These are phyloP conservation scores for Xylocopa sonorina DNA, from an alignment of 1,140 invertebrate species.

Conservation along the genomic window DNA sequence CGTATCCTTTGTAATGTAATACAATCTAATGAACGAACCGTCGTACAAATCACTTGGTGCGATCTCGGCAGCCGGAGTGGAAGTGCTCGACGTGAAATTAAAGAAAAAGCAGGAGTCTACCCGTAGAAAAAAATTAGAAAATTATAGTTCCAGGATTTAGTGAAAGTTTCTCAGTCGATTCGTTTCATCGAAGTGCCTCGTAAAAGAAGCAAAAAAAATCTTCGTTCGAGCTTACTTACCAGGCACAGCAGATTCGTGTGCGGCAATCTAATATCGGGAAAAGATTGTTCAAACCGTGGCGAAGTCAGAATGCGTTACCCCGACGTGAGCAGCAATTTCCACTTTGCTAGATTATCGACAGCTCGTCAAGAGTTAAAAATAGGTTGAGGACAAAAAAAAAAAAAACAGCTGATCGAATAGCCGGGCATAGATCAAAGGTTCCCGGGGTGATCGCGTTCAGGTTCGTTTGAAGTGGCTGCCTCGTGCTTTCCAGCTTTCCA, in stretches of 20 bases:
- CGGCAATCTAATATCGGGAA: not conserved
- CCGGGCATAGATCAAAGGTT: slow-evolving; percentile 51
- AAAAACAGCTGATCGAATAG: slow-evolving; percentile 48
- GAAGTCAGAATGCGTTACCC: not conserved
- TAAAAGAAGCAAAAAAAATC: no score
- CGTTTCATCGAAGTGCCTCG: no score
- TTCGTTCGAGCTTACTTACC: not conserved
- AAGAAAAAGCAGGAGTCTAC: not conserved
- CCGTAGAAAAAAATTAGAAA: no score
- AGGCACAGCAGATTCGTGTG: no score
- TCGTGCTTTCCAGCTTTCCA: slow-evolving; percentile 51
- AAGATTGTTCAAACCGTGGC: not conserved
- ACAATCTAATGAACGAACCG: not conserved
- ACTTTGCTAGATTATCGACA: slow-evolving; percentile 31
- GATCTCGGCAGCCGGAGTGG: not conserved
- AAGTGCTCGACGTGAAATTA: not conserved
- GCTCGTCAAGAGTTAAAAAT: slow-evolving; percentile 22
- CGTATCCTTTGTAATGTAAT: slow-evolving; percentile 1
- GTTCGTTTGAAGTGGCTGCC: slow-evolving; percentile 47
- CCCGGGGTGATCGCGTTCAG: slow-evolving; percentile 36
- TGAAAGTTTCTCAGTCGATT: no score
- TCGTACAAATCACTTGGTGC: not conserved
- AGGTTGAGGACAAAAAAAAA: slow-evolving; percentile 23
- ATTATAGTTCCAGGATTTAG: no score
- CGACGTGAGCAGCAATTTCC: not conserved